These are phyloP conservation scores for Conchocele bisecta DNA, from an alignment of 2,888 invertebrate genomes.

Conservation along the genomic window DNA sequence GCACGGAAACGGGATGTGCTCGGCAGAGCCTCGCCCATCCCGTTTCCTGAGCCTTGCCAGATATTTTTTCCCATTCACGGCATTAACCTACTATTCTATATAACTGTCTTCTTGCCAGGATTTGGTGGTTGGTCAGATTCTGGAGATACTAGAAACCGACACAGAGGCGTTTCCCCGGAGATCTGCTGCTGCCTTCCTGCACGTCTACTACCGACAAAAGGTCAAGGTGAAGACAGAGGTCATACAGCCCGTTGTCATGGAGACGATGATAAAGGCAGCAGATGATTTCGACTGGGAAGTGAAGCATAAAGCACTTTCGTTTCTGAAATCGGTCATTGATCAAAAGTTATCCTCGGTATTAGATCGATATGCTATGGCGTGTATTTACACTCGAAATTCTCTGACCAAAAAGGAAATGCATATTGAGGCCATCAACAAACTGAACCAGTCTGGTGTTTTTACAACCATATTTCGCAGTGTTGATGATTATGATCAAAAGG, in stretches of 20 bases:
- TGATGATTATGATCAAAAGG: slow-evolving; percentile 1
- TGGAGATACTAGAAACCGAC: slow-evolving; percentile 57
- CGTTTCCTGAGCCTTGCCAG: no score
- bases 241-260: background rate
- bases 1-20: no score
- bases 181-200: slow-evolving; percentile 61
- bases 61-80: no score
- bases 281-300: slow-evolving; percentile 78
- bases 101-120: slow-evolving; percentile 43
- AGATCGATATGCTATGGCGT: slow-evolving; percentile 26
- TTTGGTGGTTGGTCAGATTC: slow-evolving; percentile 50
- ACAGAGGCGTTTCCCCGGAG: slow-evolving; percentile 73
- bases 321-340: slow-evolving; percentile 55
- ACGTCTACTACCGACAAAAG: slow-evolving; percentile 11
- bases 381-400: background rate
- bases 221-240: background rate
- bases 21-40: no score
- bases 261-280: slow-evolving; percentile 30
- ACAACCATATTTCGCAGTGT: background rate
- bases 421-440: no score
- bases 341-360: slow-evolving; percentile 12
- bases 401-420: background rate
- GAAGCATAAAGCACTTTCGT: slow-evolving; percentile 61
- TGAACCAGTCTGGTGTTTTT: background rate
- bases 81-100: no score